Evolutionary conservation across 23 tunicate genomes (phyloP).

Genomic region (Halocynthia roretzi): DNA sequence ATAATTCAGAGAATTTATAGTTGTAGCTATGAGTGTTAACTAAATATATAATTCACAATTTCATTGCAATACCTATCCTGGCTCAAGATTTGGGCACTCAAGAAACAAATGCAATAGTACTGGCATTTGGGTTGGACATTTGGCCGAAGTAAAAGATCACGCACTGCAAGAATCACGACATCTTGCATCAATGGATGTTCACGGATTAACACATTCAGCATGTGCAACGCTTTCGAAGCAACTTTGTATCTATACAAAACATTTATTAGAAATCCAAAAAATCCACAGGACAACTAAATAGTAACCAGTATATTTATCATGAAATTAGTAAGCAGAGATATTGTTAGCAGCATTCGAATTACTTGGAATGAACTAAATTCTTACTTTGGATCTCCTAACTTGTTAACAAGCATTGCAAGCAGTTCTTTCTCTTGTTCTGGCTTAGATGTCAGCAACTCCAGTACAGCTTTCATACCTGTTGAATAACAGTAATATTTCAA

Average conservation of each 20-base stretch:
- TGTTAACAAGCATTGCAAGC: slow-evolving; percentile 53
- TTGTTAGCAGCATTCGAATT: neutral
- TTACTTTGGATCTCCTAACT: slow-evolving; percentile 85
- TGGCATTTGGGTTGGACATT: slow-evolving; percentile 50
- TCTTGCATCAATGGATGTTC: slow-evolving; percentile 87
- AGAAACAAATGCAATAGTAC: slow-evolving; percentile 71
- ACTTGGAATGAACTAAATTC: slow-evolving; percentile 9
- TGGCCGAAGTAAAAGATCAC: slow-evolving; percentile 66
- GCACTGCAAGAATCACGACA: slow-evolving; percentile 53
- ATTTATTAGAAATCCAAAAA: neutral
- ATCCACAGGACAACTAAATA: neutral
- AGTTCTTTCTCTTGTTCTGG: slow-evolving; percentile 82
- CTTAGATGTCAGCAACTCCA: slow-evolving; percentile 44
- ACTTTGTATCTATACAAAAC: slow-evolving; percentile 22
- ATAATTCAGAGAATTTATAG: neutral
- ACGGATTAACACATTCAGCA: slow-evolving; percentile 38
- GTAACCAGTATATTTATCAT: neutral
- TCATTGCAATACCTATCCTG: slow-evolving; percentile 40
- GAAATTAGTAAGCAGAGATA: no score
- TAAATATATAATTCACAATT: neutral
- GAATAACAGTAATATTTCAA: no score
- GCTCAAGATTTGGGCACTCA: slow-evolving; percentile 50
- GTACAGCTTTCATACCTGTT: slow-evolving; percentile 47
- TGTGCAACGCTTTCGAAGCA: slow-evolving; percentile 54
- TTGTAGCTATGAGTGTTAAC: neutral